Evolutionary conservation across 2,113 vertebrate genomes (phyloP), one percentile per base, ranked within the genome.

Genomic region (Macrotis lagotis): DNA sequence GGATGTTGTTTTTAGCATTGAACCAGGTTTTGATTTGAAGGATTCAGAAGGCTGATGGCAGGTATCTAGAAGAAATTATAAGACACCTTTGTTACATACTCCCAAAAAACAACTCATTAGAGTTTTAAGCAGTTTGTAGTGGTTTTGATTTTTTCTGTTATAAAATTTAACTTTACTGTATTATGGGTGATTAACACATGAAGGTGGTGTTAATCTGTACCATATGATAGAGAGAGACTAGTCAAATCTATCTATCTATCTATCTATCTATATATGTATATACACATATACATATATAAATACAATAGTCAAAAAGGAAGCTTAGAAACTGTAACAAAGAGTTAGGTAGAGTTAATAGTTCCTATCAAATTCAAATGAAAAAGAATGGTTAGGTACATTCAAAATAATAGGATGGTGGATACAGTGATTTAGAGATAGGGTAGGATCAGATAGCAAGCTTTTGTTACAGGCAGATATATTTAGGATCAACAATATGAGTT

Each of bases 1-100:
- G 89, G 94, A 95, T n/a, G 92, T 91, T 3, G 91, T 98, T 97
- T 98, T 98, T 96, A 98, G 92, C 93, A 98, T n/a, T 59, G 95
- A 31, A 25, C 97, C 98, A 2, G 97, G 97, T n/a, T 98, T 94
- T 95, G 94, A 88, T 91, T 96, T 96, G 55, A 97, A 95, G 88
- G 95, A 95, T 90, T 92, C 93, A 0, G 94, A 97, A 37, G 98
- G 98, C 31, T 97, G 98, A 92, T 96, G 98, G 94, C 94, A 98
- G 90, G 97, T 0, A 0, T 97, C 98, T 99, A 95, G 24, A 94
- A 97, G 1, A 95, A 89, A 97, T 92, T 3, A 51, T 91, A 95
- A 96, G 44, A 50, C n/a, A 49, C 44, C 92, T 89, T 89, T 93
- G 11, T 19, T n/a, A 91, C 47, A 19, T 0, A 48, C 22, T 11